Evolutionary conservation across 2,797 vertebrate genomes (phyloP).

Genomic region (Enoplosus armatus): DNA sequence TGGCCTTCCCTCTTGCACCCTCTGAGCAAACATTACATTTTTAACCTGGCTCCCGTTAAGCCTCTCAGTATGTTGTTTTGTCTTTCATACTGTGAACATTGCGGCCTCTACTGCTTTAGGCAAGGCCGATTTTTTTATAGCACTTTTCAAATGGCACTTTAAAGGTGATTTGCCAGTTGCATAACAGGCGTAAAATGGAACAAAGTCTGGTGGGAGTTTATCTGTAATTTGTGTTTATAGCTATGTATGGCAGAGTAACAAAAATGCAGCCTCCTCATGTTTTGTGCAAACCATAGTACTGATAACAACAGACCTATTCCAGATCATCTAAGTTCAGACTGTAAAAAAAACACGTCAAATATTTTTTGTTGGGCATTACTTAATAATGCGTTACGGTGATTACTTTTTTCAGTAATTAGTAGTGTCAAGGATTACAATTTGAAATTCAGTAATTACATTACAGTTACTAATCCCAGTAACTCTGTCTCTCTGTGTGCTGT

Average conservation of each 20-base stretch:
- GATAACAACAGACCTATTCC: neutral
- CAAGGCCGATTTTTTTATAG: constrained; percentile 26
- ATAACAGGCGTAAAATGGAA: constrained; percentile 12
- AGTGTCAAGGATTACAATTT: too few species aligned
- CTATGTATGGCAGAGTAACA: neutral
- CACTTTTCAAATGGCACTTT: constrained; percentile 15
- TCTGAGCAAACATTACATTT: constrained; percentile 22
- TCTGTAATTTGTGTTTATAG: neutral
- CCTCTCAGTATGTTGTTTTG: neutral
- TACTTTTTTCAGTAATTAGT: too few species aligned
- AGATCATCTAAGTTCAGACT: neutral
- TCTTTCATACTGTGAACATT: constrained; percentile 6
- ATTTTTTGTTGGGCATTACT: neutral
- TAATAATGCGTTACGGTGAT: too few species aligned
- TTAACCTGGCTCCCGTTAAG: neutral
- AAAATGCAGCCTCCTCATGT: neutral
- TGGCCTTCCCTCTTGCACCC: neutral
- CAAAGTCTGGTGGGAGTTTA: neutral
- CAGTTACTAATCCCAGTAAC: too few species aligned
- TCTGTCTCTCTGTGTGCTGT: neutral
- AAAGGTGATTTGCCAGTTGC: constrained; percentile 18
- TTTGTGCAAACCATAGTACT: neutral
- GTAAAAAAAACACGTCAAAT: neutral
- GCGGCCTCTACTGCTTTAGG: constrained; percentile 9
- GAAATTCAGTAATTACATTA: too few species aligned